Conservation (phyloP, 2,113 vertebrate species). For the Atlantisia rogersi region DNA sequence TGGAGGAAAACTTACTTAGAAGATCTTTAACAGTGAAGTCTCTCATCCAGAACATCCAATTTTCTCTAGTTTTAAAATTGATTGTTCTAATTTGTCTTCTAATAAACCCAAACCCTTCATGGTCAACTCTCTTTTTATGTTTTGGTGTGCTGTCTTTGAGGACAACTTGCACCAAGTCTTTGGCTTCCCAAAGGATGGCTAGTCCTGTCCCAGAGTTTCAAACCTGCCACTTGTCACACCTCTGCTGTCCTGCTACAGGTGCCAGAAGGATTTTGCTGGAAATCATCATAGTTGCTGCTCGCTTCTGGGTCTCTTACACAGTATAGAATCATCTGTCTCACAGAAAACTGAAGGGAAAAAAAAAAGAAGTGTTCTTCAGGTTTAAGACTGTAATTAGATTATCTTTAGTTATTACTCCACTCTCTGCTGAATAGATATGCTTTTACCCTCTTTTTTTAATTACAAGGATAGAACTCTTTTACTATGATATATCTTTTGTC, state of each 20-base stretch:
- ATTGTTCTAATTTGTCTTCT: slow-evolving; percentile 19
- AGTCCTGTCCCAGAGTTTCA: neutral
- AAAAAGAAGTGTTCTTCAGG: neutral
- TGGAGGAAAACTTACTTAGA: neutral
- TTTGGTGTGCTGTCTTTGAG: neutral
- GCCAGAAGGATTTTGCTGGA: neutral
- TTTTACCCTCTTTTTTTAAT: slow-evolving; percentile 11
- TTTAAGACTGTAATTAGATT: slow-evolving; percentile 11
- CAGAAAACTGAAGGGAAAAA: neutral
- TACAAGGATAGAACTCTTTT: neutral
- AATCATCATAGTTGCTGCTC: neutral
- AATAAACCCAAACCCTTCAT: neutral
- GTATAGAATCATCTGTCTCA: neutral
- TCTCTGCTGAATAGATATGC: neutral
- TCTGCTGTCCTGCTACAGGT: neutral
- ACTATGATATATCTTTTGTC: neutral
- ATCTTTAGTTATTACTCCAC: neutral
- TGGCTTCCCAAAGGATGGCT: neutral
- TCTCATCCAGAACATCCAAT: slow-evolving; percentile 14
- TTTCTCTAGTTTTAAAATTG: neutral
- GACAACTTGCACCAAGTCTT: neutral
- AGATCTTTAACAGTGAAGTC: neutral
- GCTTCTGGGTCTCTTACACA: neutral
- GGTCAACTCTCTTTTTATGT: neutral
- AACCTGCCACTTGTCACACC: neutral